These are phyloP conservation scores for Chaitophorus viminalis DNA, from an alignment of 2,888 invertebrate species.

Conservation along the genomic window DNA sequence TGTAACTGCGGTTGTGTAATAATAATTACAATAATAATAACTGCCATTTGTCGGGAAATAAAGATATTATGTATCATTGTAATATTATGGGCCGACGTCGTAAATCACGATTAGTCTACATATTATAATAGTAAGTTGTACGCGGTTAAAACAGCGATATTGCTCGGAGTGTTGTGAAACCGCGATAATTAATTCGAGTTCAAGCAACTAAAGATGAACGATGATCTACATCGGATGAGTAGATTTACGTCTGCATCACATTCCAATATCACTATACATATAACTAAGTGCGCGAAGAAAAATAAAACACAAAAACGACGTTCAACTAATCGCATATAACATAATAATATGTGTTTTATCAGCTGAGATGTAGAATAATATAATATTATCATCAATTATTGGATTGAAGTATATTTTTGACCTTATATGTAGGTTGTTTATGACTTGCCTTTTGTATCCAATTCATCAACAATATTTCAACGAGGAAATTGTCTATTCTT, in stretches of 20 bases:
- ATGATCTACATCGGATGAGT: neutral
- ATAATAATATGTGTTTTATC: neutral
- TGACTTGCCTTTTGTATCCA: neutral
- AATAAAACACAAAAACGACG: too few species aligned
- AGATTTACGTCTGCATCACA: neutral
- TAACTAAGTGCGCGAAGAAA: neutral
- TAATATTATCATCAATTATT: conserved; percentile 8
- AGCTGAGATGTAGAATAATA: neutral
- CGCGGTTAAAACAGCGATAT: neutral
- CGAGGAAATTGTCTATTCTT: conserved; percentile 15
- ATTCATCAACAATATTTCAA: conserved; percentile 18
- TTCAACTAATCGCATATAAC: neutral
- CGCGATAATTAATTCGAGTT: neutral
- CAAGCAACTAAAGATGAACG: neutral
- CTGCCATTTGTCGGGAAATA: neutral
- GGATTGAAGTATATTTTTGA: conserved; percentile 15
- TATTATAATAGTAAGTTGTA: neutral
- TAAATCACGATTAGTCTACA: neutral
- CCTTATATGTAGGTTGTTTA: conserved; percentile 37
- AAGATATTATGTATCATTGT: neutral
- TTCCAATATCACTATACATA: neutral
- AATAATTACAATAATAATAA: neutral
- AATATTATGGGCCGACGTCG: neutral
- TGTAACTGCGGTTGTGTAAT: neutral
- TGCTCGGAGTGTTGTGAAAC: neutral